A percentile compares a stretch with the other conserved stretches of the same genome.
Evolutionary conservation across 2,888 invertebrate genomes (phyloP).

Genomic region (Penaeus monodon): DNA sequence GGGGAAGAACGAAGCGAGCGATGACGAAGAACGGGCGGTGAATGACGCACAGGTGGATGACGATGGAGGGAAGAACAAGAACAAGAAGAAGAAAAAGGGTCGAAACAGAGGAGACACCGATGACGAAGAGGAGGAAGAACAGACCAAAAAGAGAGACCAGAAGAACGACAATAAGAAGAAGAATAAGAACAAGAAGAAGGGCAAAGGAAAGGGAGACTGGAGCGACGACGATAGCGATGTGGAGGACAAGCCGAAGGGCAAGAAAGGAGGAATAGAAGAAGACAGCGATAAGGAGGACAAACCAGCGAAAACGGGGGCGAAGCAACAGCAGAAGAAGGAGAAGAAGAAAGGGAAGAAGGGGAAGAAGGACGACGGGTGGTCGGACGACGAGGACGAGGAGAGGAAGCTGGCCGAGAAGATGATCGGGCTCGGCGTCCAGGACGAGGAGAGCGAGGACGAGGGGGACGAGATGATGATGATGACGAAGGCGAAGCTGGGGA

Average conservation of each 20-base stretch:
- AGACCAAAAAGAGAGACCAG: conserved; percentile 73
- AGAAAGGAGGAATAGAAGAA: background rate
- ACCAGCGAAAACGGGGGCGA: conserved; percentile 2
- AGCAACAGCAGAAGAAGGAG: conserved; percentile 16
- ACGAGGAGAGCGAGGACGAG: conserved; percentile 66
- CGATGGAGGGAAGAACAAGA: conserved; percentile 69
- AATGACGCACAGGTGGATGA: background rate
- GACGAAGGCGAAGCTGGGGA: background rate
- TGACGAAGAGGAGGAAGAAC: conserved; percentile 63
- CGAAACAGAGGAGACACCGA: conserved; percentile 37
- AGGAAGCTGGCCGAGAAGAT: conserved; percentile 13
- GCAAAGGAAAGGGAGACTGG: conserved; percentile 60
- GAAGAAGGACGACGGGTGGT: conserved; percentile 42
- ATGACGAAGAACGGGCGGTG: conserved; percentile 26
- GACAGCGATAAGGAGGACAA: conserved; percentile 28
- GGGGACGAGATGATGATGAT: conserved; percentile 52
- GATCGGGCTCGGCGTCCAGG: background rate
- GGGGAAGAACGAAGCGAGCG: conserved; percentile 42
- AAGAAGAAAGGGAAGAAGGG: conserved; percentile 39
- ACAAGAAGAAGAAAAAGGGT: conserved; percentile 73
- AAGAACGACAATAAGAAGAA: conserved; percentile 54
- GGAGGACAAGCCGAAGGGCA: conserved; percentile 15
- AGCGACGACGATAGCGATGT: conserved; percentile 31
- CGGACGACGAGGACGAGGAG: conserved; percentile 68
- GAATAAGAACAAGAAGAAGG: conserved; percentile 68